A percentile compares a stretch with the other conserved stretches of the same genome.
Evolutionary conservation across 2,888 invertebrate species (phyloP).

Genomic region (Chromoteleia sp.): DNA sequence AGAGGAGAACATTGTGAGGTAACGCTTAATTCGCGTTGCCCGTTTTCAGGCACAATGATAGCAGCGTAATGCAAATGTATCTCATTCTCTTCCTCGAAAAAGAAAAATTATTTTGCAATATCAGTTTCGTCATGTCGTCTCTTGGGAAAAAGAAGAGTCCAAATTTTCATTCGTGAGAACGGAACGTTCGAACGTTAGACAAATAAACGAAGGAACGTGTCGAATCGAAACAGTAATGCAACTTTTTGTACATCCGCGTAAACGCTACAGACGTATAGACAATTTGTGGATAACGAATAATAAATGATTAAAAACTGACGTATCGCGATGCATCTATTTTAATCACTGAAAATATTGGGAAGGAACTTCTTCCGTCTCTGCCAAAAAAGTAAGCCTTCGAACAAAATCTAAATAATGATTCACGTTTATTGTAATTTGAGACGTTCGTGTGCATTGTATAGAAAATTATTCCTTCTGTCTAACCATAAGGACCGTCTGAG

Average conservation of each 20-base stretch:
- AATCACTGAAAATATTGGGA: too few species aligned
- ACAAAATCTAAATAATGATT: too few species aligned
- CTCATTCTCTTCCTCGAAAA: constrained; percentile 48
- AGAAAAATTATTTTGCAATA: constrained; percentile 49
- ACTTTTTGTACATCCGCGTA: neutral
- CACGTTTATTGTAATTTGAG: too few species aligned
- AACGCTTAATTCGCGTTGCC: constrained; percentile 62
- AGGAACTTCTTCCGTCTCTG: too few species aligned
- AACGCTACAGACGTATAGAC: too few species aligned
- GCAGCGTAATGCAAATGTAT: constrained; percentile 62
- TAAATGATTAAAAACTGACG: too few species aligned
- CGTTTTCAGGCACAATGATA: constrained; percentile 53
- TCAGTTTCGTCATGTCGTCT: constrained; percentile 36
- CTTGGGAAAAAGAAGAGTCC: constrained; percentile 28
- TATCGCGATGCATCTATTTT: too few species aligned
- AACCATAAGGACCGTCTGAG: neutral
- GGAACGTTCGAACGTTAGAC: neutral
- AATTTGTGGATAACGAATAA: too few species aligned
- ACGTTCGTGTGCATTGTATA: too few species aligned
- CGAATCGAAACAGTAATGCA: neutral
- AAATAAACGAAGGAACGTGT: too few species aligned
- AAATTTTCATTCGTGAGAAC: constrained; percentile 38
- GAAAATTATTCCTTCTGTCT: too few species aligned
- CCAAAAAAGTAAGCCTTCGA: too few species aligned
- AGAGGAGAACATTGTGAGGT: constrained; percentile 59